These are phyloP conservation scores for Carposina sasakii DNA, from an alignment of 1,140 invertebrate genomes.

Conservation along the genomic window DNA sequence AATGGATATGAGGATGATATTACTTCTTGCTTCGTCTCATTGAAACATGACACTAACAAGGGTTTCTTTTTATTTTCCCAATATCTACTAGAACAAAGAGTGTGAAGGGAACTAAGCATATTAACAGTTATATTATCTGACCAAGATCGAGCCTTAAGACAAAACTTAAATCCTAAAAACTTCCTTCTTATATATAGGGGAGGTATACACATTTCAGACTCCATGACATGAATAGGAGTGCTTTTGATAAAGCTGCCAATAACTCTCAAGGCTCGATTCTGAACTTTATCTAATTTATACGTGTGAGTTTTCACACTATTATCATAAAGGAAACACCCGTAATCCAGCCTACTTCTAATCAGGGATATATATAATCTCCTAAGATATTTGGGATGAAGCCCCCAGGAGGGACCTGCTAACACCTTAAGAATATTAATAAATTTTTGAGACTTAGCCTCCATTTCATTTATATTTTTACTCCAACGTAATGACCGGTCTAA, in stretches of 20 bases:
- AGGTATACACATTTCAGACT: not conserved
- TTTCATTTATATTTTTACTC: not conserved
- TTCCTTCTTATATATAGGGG: not conserved
- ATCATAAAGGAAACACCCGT: not conserved
- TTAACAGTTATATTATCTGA: not conserved
- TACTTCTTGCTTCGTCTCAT: not conserved
- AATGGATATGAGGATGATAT: not conserved
- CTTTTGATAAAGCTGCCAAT: constrained; percentile 1
- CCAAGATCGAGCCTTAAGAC: not conserved
- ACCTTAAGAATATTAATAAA: not conserved
- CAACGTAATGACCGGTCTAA: not conserved
- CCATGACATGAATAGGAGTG: constrained; percentile 3
- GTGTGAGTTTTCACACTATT: not conserved
- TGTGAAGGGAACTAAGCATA: not conserved
- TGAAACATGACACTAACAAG: not conserved
- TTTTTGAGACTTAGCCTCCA: not conserved
- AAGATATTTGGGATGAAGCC: not conserved
- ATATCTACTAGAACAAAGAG: not conserved
- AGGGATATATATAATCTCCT: not conserved
- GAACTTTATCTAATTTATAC: not conserved
- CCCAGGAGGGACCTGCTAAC: not conserved
- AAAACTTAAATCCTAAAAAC: constrained; percentile 1
- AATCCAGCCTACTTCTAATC: not conserved
- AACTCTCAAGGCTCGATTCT: constrained; percentile 1
- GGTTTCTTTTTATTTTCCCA: not conserved